Base-by-base conservation (phyloP, 2,113 vertebrate species). In the Gopherus evgoodei region DNA sequence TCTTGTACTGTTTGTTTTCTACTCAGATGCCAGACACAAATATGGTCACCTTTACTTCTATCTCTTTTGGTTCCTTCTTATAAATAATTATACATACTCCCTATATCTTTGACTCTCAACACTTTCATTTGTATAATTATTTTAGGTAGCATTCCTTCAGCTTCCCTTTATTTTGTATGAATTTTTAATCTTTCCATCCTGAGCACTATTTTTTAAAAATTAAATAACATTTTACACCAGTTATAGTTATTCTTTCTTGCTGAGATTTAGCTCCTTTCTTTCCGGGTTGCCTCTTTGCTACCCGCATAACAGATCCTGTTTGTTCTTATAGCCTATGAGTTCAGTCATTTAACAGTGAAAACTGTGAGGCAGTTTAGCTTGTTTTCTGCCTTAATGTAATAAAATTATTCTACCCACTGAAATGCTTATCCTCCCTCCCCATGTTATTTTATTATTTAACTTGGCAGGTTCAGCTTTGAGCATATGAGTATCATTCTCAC, bases 371-470 rank as follows among this genome's bases (percentile, higher is more conserved):
- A 95, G 52, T 35, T 81, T 59, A 14, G 4, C 21, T 88, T 44
- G 0, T 93, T 96, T 96, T 95, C 38, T 95, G 3, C 53, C 21
- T 88, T 89, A 91, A 88, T 90, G 35, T 76, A 90, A 94, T 91
- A 89, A 93, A 92, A 95, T 87, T 0, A 19, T 57, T 79, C 91
- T 97, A 16, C 25, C 49, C 88, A 72, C 78, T 89, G 69, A 91
- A 35, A 93, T 52, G 4, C 57, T 86, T 91, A 76, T 22, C 42
- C 54, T 88, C 8, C 57, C 53, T 89, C 29, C 91, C n/a, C 44
- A 57, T 72, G 13, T 72, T 88, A 88, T 96, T 96, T 96, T 96
- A 92, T 94, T 96, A 91, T 93, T 98, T 97, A 97, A 96, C 44
- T 94, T 96, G 88, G 47, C 24, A 25, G 81, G 94, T 97, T 96